phyloP scores from a whole-genome alignment of 2,888 invertebrate species.

The Nephrotoma flavescens region DNA sequence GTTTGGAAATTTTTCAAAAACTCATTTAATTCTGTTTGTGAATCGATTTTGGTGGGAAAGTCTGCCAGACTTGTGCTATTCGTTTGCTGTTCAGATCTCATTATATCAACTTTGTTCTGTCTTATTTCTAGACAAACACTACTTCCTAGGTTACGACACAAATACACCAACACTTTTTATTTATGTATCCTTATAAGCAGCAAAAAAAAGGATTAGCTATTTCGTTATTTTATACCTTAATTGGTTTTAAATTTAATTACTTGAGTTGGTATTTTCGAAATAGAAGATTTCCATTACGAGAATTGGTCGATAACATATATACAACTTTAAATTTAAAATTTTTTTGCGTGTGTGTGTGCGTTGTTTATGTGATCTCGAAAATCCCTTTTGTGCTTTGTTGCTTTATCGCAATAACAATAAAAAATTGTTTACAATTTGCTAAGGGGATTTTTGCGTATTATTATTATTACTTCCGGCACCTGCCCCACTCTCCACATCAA shows the following conservation, averaged over 20 bases:
- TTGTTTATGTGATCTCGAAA: background rate
- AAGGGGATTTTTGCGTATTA: background rate
- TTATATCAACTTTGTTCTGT: background rate
- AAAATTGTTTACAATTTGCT: background rate
- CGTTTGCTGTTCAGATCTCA: background rate
- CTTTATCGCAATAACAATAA: background rate
- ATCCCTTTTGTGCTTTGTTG: background rate
- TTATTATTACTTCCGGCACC: background rate
- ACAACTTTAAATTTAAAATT: background rate
- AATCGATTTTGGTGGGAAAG: background rate
- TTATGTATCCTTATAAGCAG: background rate
- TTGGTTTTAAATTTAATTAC: background rate
- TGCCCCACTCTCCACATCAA: background rate
- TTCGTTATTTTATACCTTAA: background rate
- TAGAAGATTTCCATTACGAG: background rate
- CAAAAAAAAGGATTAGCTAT: background rate
- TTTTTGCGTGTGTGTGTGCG: background rate
- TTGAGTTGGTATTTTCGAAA: background rate
- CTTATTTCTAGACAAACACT: no score
- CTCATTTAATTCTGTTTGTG: background rate
- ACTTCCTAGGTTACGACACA: no score
- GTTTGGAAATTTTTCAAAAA: constrained; percentile 2
- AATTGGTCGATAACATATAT: background rate
- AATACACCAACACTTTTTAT: no score
- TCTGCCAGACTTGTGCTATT: background rate